A percentile compares a stretch with the other conserved stretches of the same genome.
phyloP scores from a whole-genome alignment of 35 echinoderm and acorn worm genomes.

The Apostichopus japonicus region DNA sequence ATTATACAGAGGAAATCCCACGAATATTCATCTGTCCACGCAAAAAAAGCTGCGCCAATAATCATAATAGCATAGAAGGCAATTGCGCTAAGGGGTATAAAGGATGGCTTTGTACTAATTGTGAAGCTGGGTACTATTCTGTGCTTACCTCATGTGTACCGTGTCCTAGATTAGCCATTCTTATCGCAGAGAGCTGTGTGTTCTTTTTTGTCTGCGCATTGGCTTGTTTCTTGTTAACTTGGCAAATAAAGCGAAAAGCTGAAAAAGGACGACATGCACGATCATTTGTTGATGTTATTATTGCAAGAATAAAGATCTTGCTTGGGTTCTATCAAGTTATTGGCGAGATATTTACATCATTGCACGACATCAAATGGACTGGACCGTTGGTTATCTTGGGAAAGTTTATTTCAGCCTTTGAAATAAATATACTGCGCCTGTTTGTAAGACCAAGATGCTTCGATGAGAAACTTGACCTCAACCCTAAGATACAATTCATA shows the following conservation, averaged over 20 bases:
- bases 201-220: not conserved
- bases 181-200: not conserved
- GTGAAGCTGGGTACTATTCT: not conserved
- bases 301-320: not conserved
- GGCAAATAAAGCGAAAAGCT: too few relatives aligned
- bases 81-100: not conserved
- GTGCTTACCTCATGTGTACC: not conserved
- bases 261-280: not conserved
- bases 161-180: too few relatives aligned
- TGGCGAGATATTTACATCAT: too few relatives aligned
- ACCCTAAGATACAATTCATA: not conserved
- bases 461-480: not conserved
- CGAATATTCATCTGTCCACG: not conserved
- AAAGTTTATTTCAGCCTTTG: not conserved
- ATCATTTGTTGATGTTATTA: constrained; percentile 9
- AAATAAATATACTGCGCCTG: not conserved
- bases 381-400: not conserved
- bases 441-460: constrained; percentile 12
- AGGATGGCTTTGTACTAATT: constrained; percentile 52
- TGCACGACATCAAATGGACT: not conserved
- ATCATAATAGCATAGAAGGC: not conserved
- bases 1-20: constrained; percentile 15
- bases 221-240: not conserved
- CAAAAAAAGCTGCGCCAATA: not conserved
- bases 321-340: too few relatives aligned